phyloP scores from a whole-genome alignment of 2,888 invertebrate genomes.

The Cephus rjabovi region DNA sequence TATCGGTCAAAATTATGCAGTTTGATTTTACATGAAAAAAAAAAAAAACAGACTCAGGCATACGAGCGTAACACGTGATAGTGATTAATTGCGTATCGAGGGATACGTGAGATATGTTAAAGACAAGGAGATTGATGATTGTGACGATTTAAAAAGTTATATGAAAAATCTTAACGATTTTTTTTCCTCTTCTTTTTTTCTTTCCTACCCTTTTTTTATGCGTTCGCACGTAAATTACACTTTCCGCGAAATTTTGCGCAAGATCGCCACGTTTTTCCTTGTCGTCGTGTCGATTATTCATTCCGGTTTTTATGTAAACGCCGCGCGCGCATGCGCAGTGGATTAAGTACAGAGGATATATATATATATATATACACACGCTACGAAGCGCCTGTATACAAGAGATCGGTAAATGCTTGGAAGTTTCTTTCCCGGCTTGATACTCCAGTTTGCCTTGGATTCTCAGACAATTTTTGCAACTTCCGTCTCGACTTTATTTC shows the following conservation, averaged over 20 bases:
- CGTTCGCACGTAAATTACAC: background rate
- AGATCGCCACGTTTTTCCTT: background rate
- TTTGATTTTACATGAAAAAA: background rate
- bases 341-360: background rate
- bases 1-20: background rate
- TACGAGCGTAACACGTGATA: background rate
- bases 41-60: background rate
- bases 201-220: too few species aligned
- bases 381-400: too few species aligned
- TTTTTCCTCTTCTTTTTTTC: background rate
- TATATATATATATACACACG: too few species aligned
- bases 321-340: background rate
- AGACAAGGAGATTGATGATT: background rate
- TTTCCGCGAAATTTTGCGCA: background rate
- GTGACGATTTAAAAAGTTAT: background rate
- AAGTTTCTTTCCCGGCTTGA: conserved; percentile 17
- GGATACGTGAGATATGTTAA: background rate
- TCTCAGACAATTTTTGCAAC: conserved; percentile 22
- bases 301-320: background rate
- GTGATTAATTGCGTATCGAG: background rate
- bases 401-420: conserved; percentile 24
- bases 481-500: conserved; percentile 15
- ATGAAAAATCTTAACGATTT: background rate
- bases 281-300: background rate
- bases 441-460: conserved; percentile 35